Conservation (phyloP, 2,888 invertebrate species). For the Resseliella maxima region DNA sequence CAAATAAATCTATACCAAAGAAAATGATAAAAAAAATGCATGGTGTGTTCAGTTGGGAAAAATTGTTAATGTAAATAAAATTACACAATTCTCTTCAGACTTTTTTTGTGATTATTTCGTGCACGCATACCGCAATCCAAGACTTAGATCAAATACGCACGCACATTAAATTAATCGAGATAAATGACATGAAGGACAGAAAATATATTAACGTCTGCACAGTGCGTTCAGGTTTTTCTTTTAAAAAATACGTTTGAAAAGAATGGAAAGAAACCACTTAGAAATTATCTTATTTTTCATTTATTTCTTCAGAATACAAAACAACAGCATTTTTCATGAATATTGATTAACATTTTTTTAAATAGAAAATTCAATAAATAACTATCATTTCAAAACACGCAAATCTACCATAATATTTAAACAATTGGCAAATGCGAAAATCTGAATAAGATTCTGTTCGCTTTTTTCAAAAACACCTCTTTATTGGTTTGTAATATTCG, state of each 20-base stretch:
- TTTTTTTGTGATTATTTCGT: neutral
- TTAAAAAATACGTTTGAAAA: too few relatives aligned
- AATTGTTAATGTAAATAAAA: slow-evolving; percentile 53
- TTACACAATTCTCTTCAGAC: slow-evolving; percentile 27
- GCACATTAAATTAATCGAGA: slow-evolving; percentile 45
- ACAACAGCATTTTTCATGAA: neutral
- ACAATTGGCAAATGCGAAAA: too few relatives aligned
- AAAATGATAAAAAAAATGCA: neutral
- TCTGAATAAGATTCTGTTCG: too few relatives aligned
- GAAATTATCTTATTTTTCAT: slow-evolving; percentile 31
- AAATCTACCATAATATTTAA: neutral
- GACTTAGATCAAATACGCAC: neutral
- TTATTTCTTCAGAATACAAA: neutral
- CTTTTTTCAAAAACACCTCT: neutral
- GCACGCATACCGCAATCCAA: neutral
- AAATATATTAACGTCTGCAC: neutral
- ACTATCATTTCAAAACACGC: neutral
- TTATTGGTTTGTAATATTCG: neutral
- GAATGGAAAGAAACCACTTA: neutral
- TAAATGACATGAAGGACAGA: slow-evolving; percentile 29
- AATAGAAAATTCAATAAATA: too few relatives aligned
- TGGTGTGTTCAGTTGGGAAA: slow-evolving; percentile 34
- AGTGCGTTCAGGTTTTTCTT: neutral
- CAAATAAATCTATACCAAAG: neutral
- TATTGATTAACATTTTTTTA: too few relatives aligned